These are phyloP conservation scores for Chinchilla lanigera DNA, from an alignment of 2,113 vertebrate genomes.

Conservation along the genomic window DNA sequence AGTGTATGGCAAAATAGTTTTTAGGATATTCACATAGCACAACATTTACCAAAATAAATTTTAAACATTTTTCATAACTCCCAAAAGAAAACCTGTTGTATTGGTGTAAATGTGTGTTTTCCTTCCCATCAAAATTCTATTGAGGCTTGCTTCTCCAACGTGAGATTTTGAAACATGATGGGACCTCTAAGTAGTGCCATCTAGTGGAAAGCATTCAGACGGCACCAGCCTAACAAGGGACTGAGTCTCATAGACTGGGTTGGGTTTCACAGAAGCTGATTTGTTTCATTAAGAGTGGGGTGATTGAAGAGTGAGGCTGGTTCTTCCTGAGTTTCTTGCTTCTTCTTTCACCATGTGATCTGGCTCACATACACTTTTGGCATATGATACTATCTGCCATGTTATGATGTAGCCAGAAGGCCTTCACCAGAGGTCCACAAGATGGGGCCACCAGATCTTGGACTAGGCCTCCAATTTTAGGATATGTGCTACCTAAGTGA, in stretches of 20 bases:
- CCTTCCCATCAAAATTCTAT: not conserved
- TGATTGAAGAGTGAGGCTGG: not conserved
- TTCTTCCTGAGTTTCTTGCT: not conserved
- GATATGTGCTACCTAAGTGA: too few species aligned
- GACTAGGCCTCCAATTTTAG: not conserved
- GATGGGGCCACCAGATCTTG: not conserved
- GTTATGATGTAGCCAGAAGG: too few species aligned
- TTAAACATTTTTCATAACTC: not conserved
- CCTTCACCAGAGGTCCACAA: not conserved
- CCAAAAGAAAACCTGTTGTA: not conserved
- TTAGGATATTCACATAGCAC: not conserved
- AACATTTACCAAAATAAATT: not conserved
- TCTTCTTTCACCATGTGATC: not conserved
- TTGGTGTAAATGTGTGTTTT: not conserved
- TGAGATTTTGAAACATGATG: not conserved
- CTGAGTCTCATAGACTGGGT: not conserved
- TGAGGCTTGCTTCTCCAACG: not conserved
- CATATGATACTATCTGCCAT: not conserved
- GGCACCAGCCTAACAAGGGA: not conserved
- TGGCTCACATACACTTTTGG: not conserved
- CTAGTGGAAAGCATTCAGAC: not conserved
- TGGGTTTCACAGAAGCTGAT: not conserved
- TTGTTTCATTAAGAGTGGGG: not conserved
- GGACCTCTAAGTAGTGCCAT: not conserved
- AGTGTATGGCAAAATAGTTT: not conserved